Evolutionary conservation across 1,140 invertebrate genomes (phyloP).

Genomic region (Lithobius niger): DNA sequence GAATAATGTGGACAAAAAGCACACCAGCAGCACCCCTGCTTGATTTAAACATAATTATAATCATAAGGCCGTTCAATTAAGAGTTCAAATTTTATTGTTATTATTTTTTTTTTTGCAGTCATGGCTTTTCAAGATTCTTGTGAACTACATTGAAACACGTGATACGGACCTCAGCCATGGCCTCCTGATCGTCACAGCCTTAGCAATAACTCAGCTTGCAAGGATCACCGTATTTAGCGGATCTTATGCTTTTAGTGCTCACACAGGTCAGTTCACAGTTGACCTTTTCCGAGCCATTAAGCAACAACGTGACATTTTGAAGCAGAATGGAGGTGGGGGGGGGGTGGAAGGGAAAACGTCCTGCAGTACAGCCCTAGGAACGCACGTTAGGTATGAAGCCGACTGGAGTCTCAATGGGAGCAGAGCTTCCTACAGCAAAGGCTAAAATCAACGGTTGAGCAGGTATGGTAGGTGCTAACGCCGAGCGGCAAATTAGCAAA

Average conservation of each 20-base stretch:
- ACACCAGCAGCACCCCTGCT: background rate
- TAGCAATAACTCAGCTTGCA: background rate
- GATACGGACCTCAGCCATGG: background rate
- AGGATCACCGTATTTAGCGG: background rate
- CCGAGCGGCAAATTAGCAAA: too few relatives aligned
- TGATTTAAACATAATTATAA: background rate
- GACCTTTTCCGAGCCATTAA: too few relatives aligned
- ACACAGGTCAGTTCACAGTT: slow-evolving; percentile 1
- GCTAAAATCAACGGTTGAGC: too few relatives aligned
- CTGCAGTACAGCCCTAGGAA: too few relatives aligned
- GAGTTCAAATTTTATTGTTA: background rate
- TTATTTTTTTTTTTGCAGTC: background rate
- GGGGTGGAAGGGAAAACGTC: too few relatives aligned
- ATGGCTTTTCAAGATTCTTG: background rate
- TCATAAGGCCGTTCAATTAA: background rate
- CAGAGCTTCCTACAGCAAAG: too few relatives aligned
- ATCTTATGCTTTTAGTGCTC: background rate
- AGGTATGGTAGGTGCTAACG: too few relatives aligned
- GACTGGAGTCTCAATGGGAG: too few relatives aligned
- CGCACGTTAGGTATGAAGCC: too few relatives aligned
- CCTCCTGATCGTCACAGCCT: background rate
- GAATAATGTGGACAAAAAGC: too few relatives aligned
- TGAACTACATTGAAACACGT: background rate
- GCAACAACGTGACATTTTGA: too few relatives aligned
- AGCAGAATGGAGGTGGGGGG: too few relatives aligned